phyloP scores from a whole-genome alignment of 2,113 vertebrate species.

The Dromaius novaehollandiae region DNA sequence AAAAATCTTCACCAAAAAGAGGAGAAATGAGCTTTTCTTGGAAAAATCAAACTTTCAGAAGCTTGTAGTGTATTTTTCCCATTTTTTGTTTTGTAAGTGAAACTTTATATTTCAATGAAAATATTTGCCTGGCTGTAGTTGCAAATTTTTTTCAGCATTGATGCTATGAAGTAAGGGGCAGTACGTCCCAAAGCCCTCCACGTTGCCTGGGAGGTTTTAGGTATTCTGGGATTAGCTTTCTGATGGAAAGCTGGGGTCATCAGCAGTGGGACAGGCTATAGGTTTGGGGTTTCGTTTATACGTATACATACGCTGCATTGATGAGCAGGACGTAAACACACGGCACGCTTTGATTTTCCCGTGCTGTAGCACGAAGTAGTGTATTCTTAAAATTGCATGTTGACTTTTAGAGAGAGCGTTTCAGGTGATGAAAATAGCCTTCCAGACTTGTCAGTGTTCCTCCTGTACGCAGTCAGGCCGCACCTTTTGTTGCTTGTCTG shows the following conservation, averaged over 20 bases:
- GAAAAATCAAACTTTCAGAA: not conserved
- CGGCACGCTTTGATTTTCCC: not conserved
- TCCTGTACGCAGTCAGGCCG: not conserved
- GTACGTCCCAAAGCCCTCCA: rapidly evolving
- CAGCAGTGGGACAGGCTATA: not conserved
- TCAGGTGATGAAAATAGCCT: not conserved
- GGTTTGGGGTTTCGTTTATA: no score
- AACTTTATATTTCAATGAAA: not conserved
- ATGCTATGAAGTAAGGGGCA: not conserved
- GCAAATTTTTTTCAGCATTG: not conserved
- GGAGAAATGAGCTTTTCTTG: not conserved
- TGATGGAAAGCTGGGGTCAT: not conserved
- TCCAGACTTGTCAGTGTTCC: not conserved
- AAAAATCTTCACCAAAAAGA: not conserved
- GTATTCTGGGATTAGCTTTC: not conserved
- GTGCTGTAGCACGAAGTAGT: rapidly evolving
- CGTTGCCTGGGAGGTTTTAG: rapidly evolving
- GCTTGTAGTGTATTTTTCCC: not conserved
- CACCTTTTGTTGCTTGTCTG: no score
- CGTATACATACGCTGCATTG: rapidly evolving
- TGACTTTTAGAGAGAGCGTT: not conserved
- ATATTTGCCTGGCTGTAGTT: rapidly evolving
- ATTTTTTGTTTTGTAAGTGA: not conserved
- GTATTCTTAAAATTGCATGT: not conserved
- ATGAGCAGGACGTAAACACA: rapidly evolving